Evolutionary conservation across 2,888 invertebrate species (phyloP).

Genomic region (Volucella bombylans): DNA sequence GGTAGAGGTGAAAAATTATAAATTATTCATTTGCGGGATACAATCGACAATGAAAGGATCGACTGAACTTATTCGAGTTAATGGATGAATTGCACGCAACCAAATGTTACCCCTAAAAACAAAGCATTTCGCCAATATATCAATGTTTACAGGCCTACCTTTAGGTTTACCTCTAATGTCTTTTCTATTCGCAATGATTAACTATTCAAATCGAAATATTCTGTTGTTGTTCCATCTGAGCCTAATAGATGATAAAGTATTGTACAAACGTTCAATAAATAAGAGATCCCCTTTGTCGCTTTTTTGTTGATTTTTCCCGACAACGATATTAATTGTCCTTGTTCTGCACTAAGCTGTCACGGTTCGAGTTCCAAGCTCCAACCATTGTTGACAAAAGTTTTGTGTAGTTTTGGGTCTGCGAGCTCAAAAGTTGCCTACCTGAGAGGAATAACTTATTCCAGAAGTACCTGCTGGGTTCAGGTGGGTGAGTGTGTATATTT

Average conservation of each 20-base stretch:
- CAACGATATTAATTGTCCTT: constrained; percentile 10
- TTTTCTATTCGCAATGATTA: constrained; percentile 11
- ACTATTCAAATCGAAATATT: constrained; percentile 30
- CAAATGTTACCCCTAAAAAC: constrained; percentile 2
- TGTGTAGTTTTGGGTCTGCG: constrained; percentile 4
- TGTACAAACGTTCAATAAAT: constrained; percentile 6
- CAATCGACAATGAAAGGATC: not conserved
- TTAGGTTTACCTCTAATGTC: no score
- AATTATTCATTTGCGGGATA: constrained; percentile 29
- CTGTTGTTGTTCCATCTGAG: not conserved
- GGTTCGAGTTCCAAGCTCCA: no score
- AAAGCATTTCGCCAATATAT: constrained; percentile 4
- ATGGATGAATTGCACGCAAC: constrained; percentile 35
- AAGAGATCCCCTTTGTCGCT: not conserved
- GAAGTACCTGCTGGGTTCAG: not conserved
- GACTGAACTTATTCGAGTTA: constrained; percentile 9
- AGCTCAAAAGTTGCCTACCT: constrained; percentile 11
- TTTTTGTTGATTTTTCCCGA: not conserved
- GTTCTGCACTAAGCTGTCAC: not conserved
- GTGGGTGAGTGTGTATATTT: not conserved
- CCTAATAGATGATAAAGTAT: constrained; percentile 12
- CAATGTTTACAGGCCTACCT: not conserved
- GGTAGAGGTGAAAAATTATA: constrained; percentile 19
- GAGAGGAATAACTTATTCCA: constrained; percentile 3
- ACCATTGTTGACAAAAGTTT: constrained; percentile 13